Percentiles rank a stretch among this genome's conserved stretches.
These are phyloP conservation scores for Phoxinus phoxinus DNA, from an alignment of 2,113 vertebrate genomes.

Conservation along the genomic window DNA sequence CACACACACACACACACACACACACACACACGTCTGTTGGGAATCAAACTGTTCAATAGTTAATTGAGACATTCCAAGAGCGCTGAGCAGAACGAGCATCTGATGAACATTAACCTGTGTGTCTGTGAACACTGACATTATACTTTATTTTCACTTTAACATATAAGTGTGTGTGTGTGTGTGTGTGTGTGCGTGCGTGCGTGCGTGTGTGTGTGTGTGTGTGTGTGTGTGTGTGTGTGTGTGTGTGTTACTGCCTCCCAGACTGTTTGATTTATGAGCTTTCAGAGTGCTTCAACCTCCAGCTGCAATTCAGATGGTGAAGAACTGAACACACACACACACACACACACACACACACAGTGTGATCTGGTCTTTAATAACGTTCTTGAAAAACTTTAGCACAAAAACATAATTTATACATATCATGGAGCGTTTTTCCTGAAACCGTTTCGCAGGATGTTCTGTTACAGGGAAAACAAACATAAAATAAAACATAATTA, in stretches of 20 bases:
- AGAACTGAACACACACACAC: not conserved
- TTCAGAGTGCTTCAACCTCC: not conserved
- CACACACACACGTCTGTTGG: not conserved
- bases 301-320: constrained; percentile 21
- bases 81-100: not conserved
- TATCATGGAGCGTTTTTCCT: too few relatives aligned
- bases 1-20: not conserved
- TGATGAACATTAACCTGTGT: constrained; percentile 25
- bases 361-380: too few relatives aligned
- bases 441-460: too few relatives aligned
- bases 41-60: constrained; percentile 6
- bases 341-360: not conserved
- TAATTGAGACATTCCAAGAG: constrained; percentile 45
- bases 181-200: constrained; percentile 3
- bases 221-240: not conserved
- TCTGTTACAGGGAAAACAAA: too few relatives aligned
- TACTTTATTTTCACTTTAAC: not conserved
- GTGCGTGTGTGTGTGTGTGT: not conserved
- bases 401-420: too few relatives aligned
- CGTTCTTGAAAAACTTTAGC: too few relatives aligned
- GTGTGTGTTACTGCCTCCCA: not conserved
- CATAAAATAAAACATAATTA: too few relatives aligned
- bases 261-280: constrained; percentile 22
- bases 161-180: not conserved
- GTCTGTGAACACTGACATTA: not conserved